phyloP scores from a whole-genome alignment of 2,888 invertebrate genomes.

The Beris morrisii region DNA sequence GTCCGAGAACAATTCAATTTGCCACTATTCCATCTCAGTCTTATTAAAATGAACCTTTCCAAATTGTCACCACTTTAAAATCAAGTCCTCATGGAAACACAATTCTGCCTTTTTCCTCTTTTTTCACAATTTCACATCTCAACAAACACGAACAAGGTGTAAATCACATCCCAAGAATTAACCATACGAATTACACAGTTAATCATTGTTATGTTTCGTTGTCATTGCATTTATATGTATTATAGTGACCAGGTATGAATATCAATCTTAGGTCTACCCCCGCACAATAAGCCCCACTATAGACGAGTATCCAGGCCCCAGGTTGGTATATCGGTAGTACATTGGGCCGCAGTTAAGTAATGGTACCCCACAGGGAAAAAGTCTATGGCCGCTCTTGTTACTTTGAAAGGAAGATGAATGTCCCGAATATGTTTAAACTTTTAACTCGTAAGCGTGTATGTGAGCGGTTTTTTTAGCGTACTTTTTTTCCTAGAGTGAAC shows the following conservation, averaged over 20 bases:
- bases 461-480: no score
- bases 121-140: no score
- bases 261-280: not conserved
- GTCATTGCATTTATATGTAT: constrained; percentile 22
- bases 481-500: no score
- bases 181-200: constrained; percentile 32
- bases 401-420: not conserved
- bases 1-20: no score
- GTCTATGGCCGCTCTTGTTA: not conserved
- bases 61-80: no score
- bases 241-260: not conserved
- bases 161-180: constrained; percentile 26
- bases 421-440: no score
- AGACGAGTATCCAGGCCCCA: not conserved
- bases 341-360: constrained; percentile 19
- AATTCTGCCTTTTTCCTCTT: no score
- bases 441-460: no score
- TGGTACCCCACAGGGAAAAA: constrained; percentile 2
- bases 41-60: no score
- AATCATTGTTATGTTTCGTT: constrained; percentile 32
- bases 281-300: not conserved
- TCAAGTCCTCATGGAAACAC: no score
- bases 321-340: constrained; percentile 17
- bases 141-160: constrained; percentile 23
- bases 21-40: no score